Conservation (phyloP, 2,797 vertebrate genomes). For the Sebastolobus alascanus region DNA sequence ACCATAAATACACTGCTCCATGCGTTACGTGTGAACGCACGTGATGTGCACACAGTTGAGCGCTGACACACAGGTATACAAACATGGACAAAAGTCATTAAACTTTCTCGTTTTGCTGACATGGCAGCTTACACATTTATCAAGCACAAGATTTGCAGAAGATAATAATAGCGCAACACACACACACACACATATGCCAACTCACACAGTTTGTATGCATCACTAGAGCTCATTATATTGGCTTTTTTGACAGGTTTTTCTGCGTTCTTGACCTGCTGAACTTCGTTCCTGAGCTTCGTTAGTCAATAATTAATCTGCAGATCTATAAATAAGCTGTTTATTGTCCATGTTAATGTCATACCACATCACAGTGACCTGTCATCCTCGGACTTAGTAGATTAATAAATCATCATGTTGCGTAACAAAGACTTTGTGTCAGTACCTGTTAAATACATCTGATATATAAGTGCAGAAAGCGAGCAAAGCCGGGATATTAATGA, state of each 20-base stretch:
- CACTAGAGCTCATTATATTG: slow-evolving; percentile 28
- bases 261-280: slow-evolving; percentile 24
- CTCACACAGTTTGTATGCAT: not conserved
- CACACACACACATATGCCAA: not conserved
- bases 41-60: slow-evolving; percentile 6
- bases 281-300: not conserved
- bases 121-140: slow-evolving; percentile 54
- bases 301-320: slow-evolving; percentile 28
- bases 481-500: slow-evolving; percentile 2
- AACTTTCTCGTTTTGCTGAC: slow-evolving; percentile 50
- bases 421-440: not conserved
- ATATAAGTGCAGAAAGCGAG: slow-evolving; percentile 6
- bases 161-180: slow-evolving; percentile 18
- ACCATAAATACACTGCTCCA: slow-evolving; percentile 17
- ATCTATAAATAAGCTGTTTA: not conserved
- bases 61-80: slow-evolving; percentile 6
- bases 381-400: not conserved
- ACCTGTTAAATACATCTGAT: not conserved
- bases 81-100: slow-evolving; percentile 12
- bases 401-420: not conserved
- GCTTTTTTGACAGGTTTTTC: slow-evolving; percentile 10
- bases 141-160: slow-evolving; percentile 16
- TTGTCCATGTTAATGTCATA: not conserved
- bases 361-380: not conserved
- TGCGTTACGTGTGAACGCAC: slow-evolving; percentile 3